Conservation (phyloP, 2,113 vertebrate genomes). For the Galeopterus variegatus region DNA sequence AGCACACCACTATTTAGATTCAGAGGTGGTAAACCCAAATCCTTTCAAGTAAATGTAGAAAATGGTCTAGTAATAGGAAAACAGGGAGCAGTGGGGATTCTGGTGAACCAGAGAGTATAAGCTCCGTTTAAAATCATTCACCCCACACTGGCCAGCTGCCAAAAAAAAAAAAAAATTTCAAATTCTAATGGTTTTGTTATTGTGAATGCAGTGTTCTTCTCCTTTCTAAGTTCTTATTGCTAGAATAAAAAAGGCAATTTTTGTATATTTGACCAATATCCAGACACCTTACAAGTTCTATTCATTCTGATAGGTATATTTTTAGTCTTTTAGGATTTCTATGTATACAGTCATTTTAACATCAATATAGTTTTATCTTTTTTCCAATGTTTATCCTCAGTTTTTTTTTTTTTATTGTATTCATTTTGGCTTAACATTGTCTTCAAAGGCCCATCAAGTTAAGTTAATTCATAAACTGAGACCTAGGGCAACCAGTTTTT, state of each 20-base stretch:
- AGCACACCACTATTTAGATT: not conserved
- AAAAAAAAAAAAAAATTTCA: not conserved
- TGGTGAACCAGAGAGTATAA: not conserved
- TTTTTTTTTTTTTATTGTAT: not conserved
- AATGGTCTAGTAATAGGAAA: not conserved
- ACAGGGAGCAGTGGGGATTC: not conserved
- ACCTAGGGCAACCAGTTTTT: not conserved
- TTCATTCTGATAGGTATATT: not conserved
- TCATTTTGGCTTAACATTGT: not conserved
- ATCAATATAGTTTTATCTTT: not conserved
- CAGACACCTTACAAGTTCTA: not conserved
- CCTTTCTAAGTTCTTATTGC: not conserved
- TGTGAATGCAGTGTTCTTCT: constrained; percentile 15
- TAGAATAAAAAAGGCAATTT: constrained; percentile 36
- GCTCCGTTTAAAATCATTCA: not conserved
- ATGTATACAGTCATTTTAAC: not conserved
- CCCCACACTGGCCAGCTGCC: too few relatives aligned
- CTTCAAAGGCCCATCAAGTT: not conserved
- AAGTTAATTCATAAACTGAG: constrained; percentile 50
- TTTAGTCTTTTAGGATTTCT: constrained; percentile 38
- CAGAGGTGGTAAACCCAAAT: not conserved
- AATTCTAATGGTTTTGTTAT: not conserved
- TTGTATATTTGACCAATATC: constrained; percentile 29
- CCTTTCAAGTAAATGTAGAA: not conserved
- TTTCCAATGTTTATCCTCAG: not conserved